Base-by-base conservation (phyloP, 2,888 invertebrate species). In the Cephus pulcher region DNA sequence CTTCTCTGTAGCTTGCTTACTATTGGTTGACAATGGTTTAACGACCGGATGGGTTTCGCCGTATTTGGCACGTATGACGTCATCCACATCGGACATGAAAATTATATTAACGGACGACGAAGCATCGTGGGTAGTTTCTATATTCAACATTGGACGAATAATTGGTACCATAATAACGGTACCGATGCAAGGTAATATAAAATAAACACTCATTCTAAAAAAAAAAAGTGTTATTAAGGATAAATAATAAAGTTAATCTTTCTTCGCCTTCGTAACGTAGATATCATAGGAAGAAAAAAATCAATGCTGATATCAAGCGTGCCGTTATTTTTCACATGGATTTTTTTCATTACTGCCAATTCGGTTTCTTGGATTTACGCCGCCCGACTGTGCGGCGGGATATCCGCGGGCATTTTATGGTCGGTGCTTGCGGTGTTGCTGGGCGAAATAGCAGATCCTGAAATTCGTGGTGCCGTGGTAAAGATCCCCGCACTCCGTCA, bases 21-120 rank as follows among this genome's bases (percentile, higher is more conserved):
- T 76, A 9, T 86, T 89, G 77, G 78, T 90, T 70, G 86, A 86
- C 34, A 87, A 88, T 78, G 91, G 91, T 73, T 79, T 91, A 40
- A 86, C 87, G 35, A 90, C 87, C 74, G 91, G 91, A 33, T 91
- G 91, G 90, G 84, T 89, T 15, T 91, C 91, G 12, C 91, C 91
- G n/a, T 90, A 89, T 78, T 82, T 91, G 79, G 91, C 91, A 12
- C 86, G 89, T 79, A 82, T 91, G 69, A 89, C 87, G 34, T 84
- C 89, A 9, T 76, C 80, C 32, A 85, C 86, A 23, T 79, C 79
- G 37, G 80, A 83, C 40, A 76, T 80, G 56, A 79, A 84, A 40
- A 82, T 90, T 70, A 88, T 79, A 77, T 79, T 90, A 34, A 89
- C 87, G 34, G 86, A 87, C n/a, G 75, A 82, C 40, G 88, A 91